A percentile compares a stretch with the other conserved stretches of the same genome.
These are phyloP conservation scores for Mormyrops boulengeri DNA, from an alignment of 2,797 vertebrate genomes.

Conservation along the genomic window DNA sequence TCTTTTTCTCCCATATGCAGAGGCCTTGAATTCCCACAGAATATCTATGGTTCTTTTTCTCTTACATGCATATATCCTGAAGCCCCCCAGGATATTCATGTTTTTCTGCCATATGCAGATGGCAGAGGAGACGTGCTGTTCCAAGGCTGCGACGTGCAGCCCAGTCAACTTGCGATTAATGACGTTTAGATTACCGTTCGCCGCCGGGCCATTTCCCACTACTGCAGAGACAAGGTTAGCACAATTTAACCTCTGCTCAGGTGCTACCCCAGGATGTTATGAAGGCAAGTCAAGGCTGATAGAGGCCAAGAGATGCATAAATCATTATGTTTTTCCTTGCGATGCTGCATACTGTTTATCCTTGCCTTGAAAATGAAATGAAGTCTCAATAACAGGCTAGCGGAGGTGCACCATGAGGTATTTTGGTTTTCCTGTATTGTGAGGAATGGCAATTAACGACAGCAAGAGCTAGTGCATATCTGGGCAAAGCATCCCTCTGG, in stretches of 20 bases:
- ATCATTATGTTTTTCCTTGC: slow-evolving; percentile 50
- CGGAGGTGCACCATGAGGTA: slow-evolving; percentile 37
- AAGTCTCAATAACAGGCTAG: slow-evolving; percentile 33
- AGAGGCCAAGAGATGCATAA: slow-evolving; percentile 51
- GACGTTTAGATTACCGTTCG: slow-evolving; percentile 43
- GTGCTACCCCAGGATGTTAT: slow-evolving; percentile 28
- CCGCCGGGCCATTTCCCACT: slow-evolving; percentile 47
- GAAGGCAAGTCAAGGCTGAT: slow-evolving; percentile 43
- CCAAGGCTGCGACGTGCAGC: slow-evolving; percentile 20
- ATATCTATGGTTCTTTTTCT: neutral
- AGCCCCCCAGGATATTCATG: neutral
- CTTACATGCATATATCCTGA: too few relatives aligned
- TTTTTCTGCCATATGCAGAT: neutral
- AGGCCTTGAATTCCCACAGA: neutral
- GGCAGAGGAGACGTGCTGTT: slow-evolving; percentile 8
- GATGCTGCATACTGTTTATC: neutral
- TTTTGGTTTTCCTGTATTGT: slow-evolving; percentile 20
- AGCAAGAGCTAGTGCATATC: neutral
- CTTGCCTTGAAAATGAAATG: slow-evolving; percentile 36
- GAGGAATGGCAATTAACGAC: neutral
- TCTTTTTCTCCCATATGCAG: neutral
- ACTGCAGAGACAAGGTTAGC: slow-evolving; percentile 50
- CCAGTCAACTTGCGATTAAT: slow-evolving; percentile 54
- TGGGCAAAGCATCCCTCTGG: neutral
- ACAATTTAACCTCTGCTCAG: slow-evolving; percentile 52